Percentiles rank a stretch among this genome's conserved stretches.
Evolutionary conservation across 2,888 invertebrate species (phyloP).

Genomic region (Tachina lurida): DNA sequence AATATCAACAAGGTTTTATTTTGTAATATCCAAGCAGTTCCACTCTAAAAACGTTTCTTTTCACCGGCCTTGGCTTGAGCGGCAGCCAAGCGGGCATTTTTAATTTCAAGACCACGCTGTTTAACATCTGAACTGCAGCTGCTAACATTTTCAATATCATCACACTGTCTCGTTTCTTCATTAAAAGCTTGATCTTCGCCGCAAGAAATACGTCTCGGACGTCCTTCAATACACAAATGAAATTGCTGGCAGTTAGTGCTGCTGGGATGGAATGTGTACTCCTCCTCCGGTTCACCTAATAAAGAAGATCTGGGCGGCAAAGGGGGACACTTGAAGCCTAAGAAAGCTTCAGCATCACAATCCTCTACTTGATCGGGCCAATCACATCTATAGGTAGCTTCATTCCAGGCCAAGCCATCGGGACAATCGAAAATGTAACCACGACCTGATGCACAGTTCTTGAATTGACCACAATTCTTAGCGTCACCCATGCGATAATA

Average conservation of each 20-base stretch:
- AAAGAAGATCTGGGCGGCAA: conserved; percentile 81
- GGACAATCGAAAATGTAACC: conserved; percentile 90
- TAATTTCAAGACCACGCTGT: conserved; percentile 77
- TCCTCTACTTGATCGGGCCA: conserved; percentile 93
- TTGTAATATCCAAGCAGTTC: conserved; percentile 35
- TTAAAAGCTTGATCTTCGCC: conserved; percentile 91
- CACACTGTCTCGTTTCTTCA: conserved; percentile 88
- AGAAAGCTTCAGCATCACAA: conserved; percentile 90
- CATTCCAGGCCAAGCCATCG: conserved; percentile 91
- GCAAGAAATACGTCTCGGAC: conserved; percentile 90
- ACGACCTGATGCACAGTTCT: conserved; percentile 91
- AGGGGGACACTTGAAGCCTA: conserved; percentile 92
- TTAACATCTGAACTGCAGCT: conserved; percentile 85
- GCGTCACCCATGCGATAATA: conserved; percentile 89
- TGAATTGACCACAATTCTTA: conserved; percentile 89
- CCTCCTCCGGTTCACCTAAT: conserved; percentile 83
- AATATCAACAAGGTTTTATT: conserved; percentile 36
- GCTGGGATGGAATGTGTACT: conserved; percentile 83
- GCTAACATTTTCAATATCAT: conserved; percentile 90
- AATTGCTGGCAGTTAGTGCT: conserved; percentile 90
- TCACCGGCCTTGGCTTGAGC: conserved; percentile 62
- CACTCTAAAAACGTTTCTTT: conserved; percentile 55
- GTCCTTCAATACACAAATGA: conserved; percentile 89
- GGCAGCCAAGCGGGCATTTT: conserved; percentile 78
- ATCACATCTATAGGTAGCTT: conserved; percentile 89